Conservation (phyloP, 2,888 invertebrate species). For the Epinotia bilunana region DNA sequence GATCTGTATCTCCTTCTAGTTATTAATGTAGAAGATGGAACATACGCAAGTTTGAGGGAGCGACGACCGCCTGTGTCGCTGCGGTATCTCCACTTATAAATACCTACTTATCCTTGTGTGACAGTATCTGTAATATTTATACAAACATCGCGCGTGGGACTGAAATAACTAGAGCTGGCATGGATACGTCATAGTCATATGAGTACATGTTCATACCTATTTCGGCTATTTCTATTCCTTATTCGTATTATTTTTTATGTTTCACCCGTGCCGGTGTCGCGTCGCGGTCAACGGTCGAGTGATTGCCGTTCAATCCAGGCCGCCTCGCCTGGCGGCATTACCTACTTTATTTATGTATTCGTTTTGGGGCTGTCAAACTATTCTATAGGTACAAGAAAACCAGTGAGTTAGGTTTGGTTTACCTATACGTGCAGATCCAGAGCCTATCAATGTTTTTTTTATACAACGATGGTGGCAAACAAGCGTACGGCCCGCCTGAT, state of each 20-base stretch:
- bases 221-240: background rate
- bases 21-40: no score
- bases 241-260: background rate
- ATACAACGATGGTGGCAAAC: no score
- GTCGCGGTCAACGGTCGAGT: constrained; percentile 14
- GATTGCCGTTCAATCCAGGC: constrained; percentile 1
- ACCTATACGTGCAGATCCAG: no score
- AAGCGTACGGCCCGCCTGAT: no score
- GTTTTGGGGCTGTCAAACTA: constrained; percentile 16
- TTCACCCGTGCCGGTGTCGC: background rate
- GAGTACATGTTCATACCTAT: background rate
- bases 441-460: no score
- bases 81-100: no score
- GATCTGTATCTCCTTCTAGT: background rate
- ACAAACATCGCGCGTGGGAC: no score
- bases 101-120: no score
- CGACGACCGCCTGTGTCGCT: no score
- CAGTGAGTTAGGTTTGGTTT: background rate
- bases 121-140: no score
- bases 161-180: background rate
- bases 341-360: constrained; percentile 10
- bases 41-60: no score
- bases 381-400: background rate
- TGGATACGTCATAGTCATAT: background rate
- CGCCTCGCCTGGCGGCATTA: background rate